Conservation (phyloP, 2,797 vertebrate genomes). For the Tachyglossus aculeatus region DNA sequence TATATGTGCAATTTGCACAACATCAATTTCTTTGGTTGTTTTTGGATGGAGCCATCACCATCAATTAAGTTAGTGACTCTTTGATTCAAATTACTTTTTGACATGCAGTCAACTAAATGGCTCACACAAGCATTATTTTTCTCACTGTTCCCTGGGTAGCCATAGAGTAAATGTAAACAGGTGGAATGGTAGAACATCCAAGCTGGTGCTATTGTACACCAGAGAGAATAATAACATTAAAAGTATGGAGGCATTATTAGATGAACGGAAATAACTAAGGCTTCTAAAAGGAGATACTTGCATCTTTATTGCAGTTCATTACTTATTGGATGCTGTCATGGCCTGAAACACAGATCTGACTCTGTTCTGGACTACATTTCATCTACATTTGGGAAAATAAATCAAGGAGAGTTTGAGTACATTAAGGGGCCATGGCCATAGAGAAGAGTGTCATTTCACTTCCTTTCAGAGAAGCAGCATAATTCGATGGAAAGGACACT, state of each 20-base stretch:
- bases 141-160: constrained; percentile 63
- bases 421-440: too few relatives aligned
- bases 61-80: constrained; percentile 75
- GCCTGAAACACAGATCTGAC: too few relatives aligned
- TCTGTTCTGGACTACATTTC: too few relatives aligned
- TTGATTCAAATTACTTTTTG: constrained; percentile 78
- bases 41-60: constrained; percentile 69
- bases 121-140: constrained; percentile 66
- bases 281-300: constrained; percentile 53
- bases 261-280: constrained; percentile 25
- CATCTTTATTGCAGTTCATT: constrained; percentile 37
- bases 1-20: constrained; percentile 74
- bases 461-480: too few relatives aligned
- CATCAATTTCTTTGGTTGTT: constrained; percentile 73
- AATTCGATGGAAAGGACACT: too few relatives aligned
- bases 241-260: constrained; percentile 50
- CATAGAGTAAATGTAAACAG: constrained; percentile 70
- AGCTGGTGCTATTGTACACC: constrained; percentile 8
- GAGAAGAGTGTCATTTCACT: too few relatives aligned
- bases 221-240: constrained; percentile 41
- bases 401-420: too few relatives aligned
- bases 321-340: constrained; percentile 29
- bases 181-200: constrained; percentile 56
- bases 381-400: too few relatives aligned
- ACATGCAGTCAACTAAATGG: constrained; percentile 67